Conservation (phyloP, 1,140 invertebrate genomes). For the Calosoma granatense region DNA sequence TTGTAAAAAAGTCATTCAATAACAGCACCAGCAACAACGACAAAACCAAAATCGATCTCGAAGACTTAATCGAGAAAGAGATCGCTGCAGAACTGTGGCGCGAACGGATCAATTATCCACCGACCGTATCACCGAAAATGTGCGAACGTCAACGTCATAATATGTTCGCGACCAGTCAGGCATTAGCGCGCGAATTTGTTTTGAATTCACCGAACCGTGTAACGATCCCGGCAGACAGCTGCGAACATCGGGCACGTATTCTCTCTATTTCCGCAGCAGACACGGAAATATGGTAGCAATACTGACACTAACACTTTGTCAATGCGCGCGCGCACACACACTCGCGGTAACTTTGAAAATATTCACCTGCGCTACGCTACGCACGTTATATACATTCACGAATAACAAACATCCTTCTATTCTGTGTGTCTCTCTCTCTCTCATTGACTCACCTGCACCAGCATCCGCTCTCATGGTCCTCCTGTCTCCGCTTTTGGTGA, state of each 20-base stretch:
- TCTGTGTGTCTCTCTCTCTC: neutral
- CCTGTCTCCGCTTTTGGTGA: conserved; percentile 26
- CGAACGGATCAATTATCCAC: conserved; percentile 58
- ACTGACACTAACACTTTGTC: neutral
- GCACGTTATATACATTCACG: neutral
- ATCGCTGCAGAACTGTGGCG: conserved; percentile 50
- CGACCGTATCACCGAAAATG: conserved; percentile 41
- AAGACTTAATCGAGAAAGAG: conserved; percentile 46
- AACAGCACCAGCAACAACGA: no score
- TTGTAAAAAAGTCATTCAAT: conserved; percentile 26
- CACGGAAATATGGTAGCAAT: conserved; percentile 69
- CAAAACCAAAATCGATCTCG: conserved; percentile 24
- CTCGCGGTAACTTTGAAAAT: neutral
- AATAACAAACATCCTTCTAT: neutral
- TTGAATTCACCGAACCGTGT: conserved; percentile 41
- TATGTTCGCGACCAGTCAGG: conserved; percentile 26
- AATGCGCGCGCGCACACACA: conserved; percentile 10
- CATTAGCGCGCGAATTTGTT: conserved; percentile 33
- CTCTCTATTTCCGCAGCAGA: conserved; percentile 47
- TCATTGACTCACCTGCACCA: no score
- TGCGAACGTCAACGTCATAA: conserved; percentile 22
- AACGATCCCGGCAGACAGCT: conserved; percentile 41
- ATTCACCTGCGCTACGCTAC: no score
- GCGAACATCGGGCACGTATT: conserved; percentile 41
- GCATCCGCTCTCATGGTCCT: neutral